A percentile compares a stretch with the other conserved stretches of the same genome.
phyloP scores from a whole-genome alignment of 2,888 invertebrate genomes.

The Pyralis farinalis region DNA sequence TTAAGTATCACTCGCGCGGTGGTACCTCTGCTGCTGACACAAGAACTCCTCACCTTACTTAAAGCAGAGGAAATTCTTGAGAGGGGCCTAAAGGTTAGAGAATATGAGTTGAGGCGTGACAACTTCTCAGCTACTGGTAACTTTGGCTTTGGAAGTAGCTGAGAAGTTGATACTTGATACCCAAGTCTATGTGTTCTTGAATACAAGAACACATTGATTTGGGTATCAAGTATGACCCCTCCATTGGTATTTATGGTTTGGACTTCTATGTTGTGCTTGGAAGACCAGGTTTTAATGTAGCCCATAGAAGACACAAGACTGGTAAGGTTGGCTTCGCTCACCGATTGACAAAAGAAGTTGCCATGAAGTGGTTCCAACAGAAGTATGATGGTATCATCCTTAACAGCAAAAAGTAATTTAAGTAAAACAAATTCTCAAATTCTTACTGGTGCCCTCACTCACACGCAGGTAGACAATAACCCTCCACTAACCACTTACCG shows the following conservation, averaged over 20 bases:
- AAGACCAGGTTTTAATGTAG: constrained; percentile 98
- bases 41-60: too few species aligned
- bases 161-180: too few species aligned
- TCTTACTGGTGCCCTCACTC: too few species aligned
- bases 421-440: constrained; percentile 63
- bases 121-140: constrained; percentile 99
- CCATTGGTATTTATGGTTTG: constrained; percentile 99
- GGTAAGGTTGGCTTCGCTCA: constrained; percentile 97
- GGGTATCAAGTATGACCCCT: constrained; percentile 98
- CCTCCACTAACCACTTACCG: too few species aligned
- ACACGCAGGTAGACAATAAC: too few species aligned
- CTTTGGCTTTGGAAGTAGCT: constrained; percentile 99
- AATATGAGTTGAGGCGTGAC: constrained; percentile 98
- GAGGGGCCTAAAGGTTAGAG: constrained; percentile 97
- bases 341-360: constrained; percentile 97
- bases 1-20: too few species aligned
- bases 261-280: constrained; percentile 99
- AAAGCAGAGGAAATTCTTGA: constrained; percentile 99
- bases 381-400: constrained; percentile 99
- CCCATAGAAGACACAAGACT: constrained; percentile 95
- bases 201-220: constrained; percentile 99
- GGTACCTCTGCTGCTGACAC: too few species aligned
- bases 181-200: too few species aligned
- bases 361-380: constrained; percentile 99
- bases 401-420: constrained; percentile 88